These are phyloP conservation scores for Hemithea aestivaria DNA, from an alignment of 2,888 invertebrate species.

Conservation along the genomic window DNA sequence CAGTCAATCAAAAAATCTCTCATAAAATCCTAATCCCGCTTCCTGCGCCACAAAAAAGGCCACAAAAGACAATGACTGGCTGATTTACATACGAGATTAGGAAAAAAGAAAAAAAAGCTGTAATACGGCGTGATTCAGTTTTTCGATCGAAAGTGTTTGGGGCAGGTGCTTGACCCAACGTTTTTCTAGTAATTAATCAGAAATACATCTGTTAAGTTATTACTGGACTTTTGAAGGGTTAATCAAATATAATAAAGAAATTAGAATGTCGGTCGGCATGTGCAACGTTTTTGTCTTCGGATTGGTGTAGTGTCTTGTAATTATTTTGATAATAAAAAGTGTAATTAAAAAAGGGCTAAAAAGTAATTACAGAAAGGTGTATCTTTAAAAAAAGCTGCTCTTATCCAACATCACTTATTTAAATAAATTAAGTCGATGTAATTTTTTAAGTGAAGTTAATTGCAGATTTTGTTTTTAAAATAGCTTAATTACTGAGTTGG, in stretches of 20 bases:
- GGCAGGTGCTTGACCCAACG: conserved; percentile 62
- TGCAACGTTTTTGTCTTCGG: conserved; percentile 34
- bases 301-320: conserved; percentile 6
- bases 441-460: too few relatives aligned
- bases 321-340: conserved; percentile 4
- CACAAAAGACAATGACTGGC: conserved; percentile 67
- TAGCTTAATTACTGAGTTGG: too few relatives aligned
- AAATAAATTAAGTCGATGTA: too few relatives aligned
- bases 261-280: conserved; percentile 62
- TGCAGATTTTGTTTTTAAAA: too few relatives aligned
- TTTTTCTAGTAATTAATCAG: conserved; percentile 76
- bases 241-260: conserved; percentile 78
- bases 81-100: conserved; percentile 71
- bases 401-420: too few relatives aligned
- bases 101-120: conserved; percentile 38
- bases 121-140: conserved; percentile 25
- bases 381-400: too few relatives aligned
- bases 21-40: conserved; percentile 52
- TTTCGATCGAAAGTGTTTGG: conserved; percentile 61
- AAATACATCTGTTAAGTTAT: conserved; percentile 71
- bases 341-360: background rate
- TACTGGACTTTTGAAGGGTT: conserved; percentile 68
- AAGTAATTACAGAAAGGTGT: too few relatives aligned
- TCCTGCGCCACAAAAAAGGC: conserved; percentile 47
- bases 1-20: conserved; percentile 35